Evolutionary conservation across 2,888 invertebrate species (phyloP).

Genomic region (Crepidodera aurea): DNA sequence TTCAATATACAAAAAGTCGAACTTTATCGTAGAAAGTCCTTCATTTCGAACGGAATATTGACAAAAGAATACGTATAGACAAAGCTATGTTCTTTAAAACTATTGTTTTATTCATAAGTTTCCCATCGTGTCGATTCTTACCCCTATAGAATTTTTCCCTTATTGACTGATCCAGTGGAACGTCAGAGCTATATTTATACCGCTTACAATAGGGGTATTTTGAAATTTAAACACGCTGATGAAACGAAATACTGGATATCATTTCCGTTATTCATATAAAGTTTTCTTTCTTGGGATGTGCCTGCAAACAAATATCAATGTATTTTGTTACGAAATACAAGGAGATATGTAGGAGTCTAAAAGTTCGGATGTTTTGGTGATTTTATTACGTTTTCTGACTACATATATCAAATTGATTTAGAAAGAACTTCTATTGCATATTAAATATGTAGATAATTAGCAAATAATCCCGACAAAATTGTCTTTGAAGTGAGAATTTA

Average conservation of each 20-base stretch:
- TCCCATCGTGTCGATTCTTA: constrained; percentile 56
- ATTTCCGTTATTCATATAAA: constrained; percentile 39
- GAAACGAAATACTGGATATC: constrained; percentile 54
- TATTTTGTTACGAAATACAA: not conserved
- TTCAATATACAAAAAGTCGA: not conserved
- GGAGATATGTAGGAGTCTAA: no score
- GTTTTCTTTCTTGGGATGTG: constrained; percentile 21
- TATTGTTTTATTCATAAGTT: constrained; percentile 64
- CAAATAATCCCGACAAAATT: no score
- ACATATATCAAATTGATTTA: no score
- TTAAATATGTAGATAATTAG: no score
- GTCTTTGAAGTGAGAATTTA: no score
- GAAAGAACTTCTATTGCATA: no score
- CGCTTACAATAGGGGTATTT: constrained; percentile 57
- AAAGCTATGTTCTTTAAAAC: constrained; percentile 58
- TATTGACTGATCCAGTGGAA: constrained; percentile 61
- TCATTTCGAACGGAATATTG: constrained; percentile 43
- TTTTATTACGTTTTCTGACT: no score
- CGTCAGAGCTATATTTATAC: constrained; percentile 58
- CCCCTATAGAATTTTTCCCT: constrained; percentile 58
- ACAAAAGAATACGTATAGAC: constrained; percentile 48
- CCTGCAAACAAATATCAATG: constrained; percentile 24
- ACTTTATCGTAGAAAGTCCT: constrained; percentile 9
- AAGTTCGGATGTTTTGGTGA: no score
- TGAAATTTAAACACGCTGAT: constrained; percentile 57